Evolutionary conservation across 2,888 invertebrate genomes (phyloP), one percentile per base, ranked within the genome.

Genomic region (Plusia festucae): DNA sequence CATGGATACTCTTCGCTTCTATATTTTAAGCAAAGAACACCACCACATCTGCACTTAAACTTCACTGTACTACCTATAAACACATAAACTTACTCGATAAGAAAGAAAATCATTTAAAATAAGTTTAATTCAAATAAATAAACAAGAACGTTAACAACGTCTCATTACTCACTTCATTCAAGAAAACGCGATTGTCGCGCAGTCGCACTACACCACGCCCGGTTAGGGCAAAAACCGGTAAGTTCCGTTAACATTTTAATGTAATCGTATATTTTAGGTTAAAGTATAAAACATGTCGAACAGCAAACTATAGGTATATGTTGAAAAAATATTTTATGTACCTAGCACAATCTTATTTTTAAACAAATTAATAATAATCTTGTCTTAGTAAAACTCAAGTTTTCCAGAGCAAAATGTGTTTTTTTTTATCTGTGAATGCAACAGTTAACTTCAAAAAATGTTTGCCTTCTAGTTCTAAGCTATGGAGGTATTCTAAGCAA

Each of bases 171-270:
- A 92, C 88, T 91, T 91, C 91, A 90, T 89, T 88, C 85, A 86
- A 82, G 85, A 88, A 90, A 85, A 81, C 64, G 78, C 79, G 67
- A 77, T 77, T 81, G 86, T 91, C 88, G 93, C 94, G 93, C 93
- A 94, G 89, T 84, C 93, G 91, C 90, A 93, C 93, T 90, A 90
- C 90, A 93, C 94, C 94, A 94, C 94, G 94, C 94, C 94, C 94
- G 94, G 90, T 85, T 83, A 85, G 82, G 81, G 82, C 59, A 73
- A 85, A 79, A 84, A 86, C 81, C 87, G 88, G 73, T 81, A 79
- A 56, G 18, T 74, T 80, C 73, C 82, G 83, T 66, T 76, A 63
- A 56, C 15, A 53, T 68, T 65, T 52, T 20, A 56, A 62, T 13
- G 34, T 62, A 49, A 56, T 62, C 55, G 68, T 65, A 51, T 30